Conservation (phyloP, 2,113 vertebrate species). For the Coreoperca whiteheadi region DNA sequence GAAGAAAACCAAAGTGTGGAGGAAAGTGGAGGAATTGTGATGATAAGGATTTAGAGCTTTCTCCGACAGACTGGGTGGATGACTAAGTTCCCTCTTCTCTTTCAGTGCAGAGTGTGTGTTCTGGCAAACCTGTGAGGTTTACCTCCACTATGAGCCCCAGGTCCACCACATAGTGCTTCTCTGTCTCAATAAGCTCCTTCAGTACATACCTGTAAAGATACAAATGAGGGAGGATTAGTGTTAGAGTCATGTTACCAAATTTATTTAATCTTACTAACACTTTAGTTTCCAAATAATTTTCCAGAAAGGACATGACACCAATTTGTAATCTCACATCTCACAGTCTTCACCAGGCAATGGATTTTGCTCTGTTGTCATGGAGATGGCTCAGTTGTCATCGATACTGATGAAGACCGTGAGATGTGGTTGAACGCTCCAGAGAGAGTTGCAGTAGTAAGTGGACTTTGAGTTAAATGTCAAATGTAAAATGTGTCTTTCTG, state of each 20-base stretch:
- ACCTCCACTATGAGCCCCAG: constrained; percentile 94
- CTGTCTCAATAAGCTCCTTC: constrained; percentile 92
- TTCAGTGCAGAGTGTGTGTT: constrained; percentile 36
- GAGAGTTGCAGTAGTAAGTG: not conserved
- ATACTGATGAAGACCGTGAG: too few relatives aligned
- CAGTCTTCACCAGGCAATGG: not conserved
- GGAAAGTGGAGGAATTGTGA: constrained; percentile 49
- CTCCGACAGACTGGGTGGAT: constrained; percentile 39
- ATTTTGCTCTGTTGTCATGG: too few relatives aligned
- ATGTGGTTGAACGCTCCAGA: not conserved
- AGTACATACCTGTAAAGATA: constrained; percentile 88
- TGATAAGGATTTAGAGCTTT: constrained; percentile 58
- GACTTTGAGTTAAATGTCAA: not conserved
- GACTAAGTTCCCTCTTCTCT: constrained; percentile 30
- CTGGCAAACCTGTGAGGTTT: constrained; percentile 57
- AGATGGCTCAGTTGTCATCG: too few relatives aligned
- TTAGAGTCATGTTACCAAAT: not conserved
- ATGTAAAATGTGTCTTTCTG: not conserved
- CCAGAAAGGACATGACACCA: not conserved
- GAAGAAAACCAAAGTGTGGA: constrained; percentile 35
- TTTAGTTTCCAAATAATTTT: constrained; percentile 9
- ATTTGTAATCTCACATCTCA: not conserved
- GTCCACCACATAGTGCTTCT: constrained; percentile 92
- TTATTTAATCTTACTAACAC: constrained; percentile 2
- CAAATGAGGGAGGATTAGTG: constrained; percentile 37